A percentile compares a stretch with the other conserved stretches of the same genome.
Conservation (phyloP, 2,113 vertebrate genomes). For the Rutilus rutilus region DNA sequence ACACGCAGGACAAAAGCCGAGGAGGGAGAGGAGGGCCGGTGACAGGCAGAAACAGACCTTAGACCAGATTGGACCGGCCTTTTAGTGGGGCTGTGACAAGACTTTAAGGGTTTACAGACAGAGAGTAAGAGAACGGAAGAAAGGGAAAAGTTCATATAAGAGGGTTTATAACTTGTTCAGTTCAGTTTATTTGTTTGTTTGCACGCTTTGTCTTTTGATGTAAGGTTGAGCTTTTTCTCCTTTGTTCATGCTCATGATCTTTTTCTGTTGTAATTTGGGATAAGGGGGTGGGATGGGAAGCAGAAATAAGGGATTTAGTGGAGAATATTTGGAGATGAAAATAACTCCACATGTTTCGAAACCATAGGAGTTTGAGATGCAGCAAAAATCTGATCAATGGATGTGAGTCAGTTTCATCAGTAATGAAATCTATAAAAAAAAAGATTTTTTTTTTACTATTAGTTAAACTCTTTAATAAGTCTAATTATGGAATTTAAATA, state of each 20-base stretch:
- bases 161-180: constrained; percentile 55
- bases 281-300: constrained; percentile 31
- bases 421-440: neutral
- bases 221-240: constrained; percentile 32
- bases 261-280: constrained; percentile 21
- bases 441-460: neutral
- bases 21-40: constrained; percentile 80
- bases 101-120: constrained; percentile 78
- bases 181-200: constrained; percentile 52
- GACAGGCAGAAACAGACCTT: constrained; percentile 85
- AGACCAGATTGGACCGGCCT: constrained; percentile 79
- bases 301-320: constrained; percentile 13
- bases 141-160: constrained; percentile 58
- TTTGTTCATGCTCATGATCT: constrained; percentile 2
- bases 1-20: constrained; percentile 83
- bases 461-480: constrained; percentile 11
- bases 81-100: constrained; percentile 75
- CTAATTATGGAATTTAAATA: neutral
- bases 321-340: constrained; percentile 40
- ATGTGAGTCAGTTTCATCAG: constrained; percentile 15
- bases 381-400: neutral
- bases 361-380: neutral
- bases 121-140: constrained; percentile 51
- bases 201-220: constrained; percentile 50
- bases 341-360: constrained; percentile 27